Evolutionary conservation across 1,140 invertebrate genomes (phyloP), one percentile per base, ranked within the genome.

Genomic region (Drosophila setifemur): DNA sequence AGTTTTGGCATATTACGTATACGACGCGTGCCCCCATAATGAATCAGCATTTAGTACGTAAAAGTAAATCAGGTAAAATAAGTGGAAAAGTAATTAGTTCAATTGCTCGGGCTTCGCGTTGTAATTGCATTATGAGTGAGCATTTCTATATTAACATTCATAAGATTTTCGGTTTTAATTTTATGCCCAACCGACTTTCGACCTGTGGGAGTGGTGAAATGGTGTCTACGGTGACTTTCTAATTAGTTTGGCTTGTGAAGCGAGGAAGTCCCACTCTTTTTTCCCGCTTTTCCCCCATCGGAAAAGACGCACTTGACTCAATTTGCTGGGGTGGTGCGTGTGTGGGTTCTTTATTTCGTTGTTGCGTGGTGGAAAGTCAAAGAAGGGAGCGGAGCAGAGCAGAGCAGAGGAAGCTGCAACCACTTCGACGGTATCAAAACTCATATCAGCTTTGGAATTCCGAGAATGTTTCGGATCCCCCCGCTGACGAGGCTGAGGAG

Each of bases 371-470:
- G 52, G 37, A 53, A 61, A 61, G 52, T 61, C 60, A 63, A 50
- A 52, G 31, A 7, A 1, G 26, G 8, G 12, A 37, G 14, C 4
- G 1, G 58, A n/a, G n/a, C n/a, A n/a, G n/a, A n/a, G 28, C 5
- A 39, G 39, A 37, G 8, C 28, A 5, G 11, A 40, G 21, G 40
- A 48, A 25, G 35, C 69, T 73, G 71, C 61, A 73, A 67, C 72
- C 70, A 73, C 72, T 73, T 73, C 61, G 70, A 58, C 58, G 76
- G 43, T 68, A 76, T 86, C 52, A 76, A 75, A 86, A 86, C 74
- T 86, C 79, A 86, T 72, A 86, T 85, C 73, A 50, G 60, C 81
- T 58, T 81, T 81, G 77, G 81, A 85, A 86, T 85, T 61, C 58
- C 63, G 74, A 75, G 81, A 86, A 86, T 86, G 67, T 79, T 61